Percentiles rank a stretch among this genome's conserved stretches.
phyloP scores from a whole-genome alignment of 2,888 invertebrate genomes.

The Rotaria sp. region DNA sequence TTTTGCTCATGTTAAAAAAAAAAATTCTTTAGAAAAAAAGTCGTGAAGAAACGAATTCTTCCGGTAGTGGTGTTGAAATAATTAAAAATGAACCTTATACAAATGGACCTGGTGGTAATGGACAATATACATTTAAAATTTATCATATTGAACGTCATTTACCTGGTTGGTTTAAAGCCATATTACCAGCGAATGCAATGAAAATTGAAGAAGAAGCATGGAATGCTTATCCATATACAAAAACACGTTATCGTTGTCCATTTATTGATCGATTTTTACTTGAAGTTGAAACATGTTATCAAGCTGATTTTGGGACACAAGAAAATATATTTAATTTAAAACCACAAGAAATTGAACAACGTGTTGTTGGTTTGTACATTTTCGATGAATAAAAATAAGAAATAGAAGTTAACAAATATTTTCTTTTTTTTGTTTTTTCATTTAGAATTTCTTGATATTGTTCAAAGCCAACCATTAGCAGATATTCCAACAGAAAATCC shows the following conservation, averaged over 20 bases:
- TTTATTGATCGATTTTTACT: conserved; percentile 94
- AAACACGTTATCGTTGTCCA: conserved; percentile 91
- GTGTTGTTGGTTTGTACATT: conserved; percentile 67
- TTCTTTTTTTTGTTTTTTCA: conserved; percentile 30
- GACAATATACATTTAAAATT: conserved; percentile 96
- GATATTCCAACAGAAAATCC: conserved; percentile 80
- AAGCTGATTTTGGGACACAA: conserved; percentile 75
- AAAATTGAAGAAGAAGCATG: conserved; percentile 92
- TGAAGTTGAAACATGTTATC: conserved; percentile 96
- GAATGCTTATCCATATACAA: conserved; percentile 98
- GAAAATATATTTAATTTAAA: conserved; percentile 89
- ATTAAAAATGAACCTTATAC: conserved; percentile 90
- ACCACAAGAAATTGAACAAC: conserved; percentile 77
- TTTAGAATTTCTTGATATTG: conserved; percentile 85
- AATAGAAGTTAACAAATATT: not conserved
- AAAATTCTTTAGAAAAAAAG: conserved; percentile 75
- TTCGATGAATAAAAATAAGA: conserved; percentile 43
- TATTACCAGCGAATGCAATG: conserved; percentile 81
- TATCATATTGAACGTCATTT: conserved; percentile 96
- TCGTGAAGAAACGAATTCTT: conserved; percentile 88
- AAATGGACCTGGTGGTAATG: conserved; percentile 82
- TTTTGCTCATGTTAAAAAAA: not conserved
- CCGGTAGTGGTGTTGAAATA: conserved; percentile 95
- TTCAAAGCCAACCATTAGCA: conserved; percentile 80
- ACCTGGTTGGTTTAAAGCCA: conserved; percentile 62